Percentiles rank a stretch among this genome's conserved stretches.
Evolutionary conservation across 2,113 vertebrate species (phyloP).

Genomic region (Clarias batrachus): DNA sequence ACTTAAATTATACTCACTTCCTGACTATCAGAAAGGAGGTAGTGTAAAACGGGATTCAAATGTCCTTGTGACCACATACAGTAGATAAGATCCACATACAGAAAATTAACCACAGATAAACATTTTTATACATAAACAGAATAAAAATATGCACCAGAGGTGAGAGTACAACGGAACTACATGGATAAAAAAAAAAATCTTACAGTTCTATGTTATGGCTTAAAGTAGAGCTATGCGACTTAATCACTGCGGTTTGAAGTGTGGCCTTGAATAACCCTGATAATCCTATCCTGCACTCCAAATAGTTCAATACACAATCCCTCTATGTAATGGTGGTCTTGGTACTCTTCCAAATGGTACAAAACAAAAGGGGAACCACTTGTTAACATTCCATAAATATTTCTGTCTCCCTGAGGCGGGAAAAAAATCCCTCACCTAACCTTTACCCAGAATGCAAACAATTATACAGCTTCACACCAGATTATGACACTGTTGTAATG

Average conservation of each 20-base stretch:
- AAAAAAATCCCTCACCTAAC: constrained; percentile 36
- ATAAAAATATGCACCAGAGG: not conserved
- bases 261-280: not conserved
- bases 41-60: constrained; percentile 60
- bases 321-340: not conserved
- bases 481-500: not conserved
- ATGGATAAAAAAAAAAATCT: not conserved
- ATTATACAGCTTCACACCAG: not conserved
- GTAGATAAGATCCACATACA: not conserved
- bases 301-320: not conserved
- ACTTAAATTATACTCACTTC: constrained; percentile 52
- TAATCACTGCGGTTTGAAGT: not conserved
- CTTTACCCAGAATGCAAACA: constrained; percentile 53
- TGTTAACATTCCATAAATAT: constrained; percentile 67
- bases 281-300: not conserved
- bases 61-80: not conserved
- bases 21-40: constrained; percentile 39
- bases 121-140: not conserved
- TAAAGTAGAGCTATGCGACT: not conserved
- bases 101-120: not conserved
- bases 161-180: not conserved
- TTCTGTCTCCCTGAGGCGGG: constrained; percentile 39
- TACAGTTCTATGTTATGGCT: not conserved
- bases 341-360: constrained; percentile 15
- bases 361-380: constrained; percentile 46